Conservation (phyloP, 2,888 invertebrate genomes). For the Gari tellinella region DNA sequence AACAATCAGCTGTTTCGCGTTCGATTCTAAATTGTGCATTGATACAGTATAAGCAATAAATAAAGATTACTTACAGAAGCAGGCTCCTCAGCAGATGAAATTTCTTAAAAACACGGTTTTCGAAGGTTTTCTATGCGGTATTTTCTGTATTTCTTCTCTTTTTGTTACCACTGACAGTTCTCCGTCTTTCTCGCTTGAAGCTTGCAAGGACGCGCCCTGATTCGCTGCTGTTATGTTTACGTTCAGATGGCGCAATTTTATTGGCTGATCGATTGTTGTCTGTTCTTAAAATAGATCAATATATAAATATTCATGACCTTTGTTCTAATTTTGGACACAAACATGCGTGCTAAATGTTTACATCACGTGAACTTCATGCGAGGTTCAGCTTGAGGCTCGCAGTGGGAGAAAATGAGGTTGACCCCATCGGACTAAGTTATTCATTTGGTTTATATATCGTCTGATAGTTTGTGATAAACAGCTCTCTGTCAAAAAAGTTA, state of each 20-base stretch:
- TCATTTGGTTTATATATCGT: no score
- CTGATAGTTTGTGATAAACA: no score
- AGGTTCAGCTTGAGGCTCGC: no score
- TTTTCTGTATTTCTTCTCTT: slow-evolving; percentile 1
- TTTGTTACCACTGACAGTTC: not conserved
- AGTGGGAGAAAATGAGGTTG: no score
- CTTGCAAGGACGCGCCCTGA: slow-evolving; percentile 46
- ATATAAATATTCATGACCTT: slow-evolving; percentile 73
- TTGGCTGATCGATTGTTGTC: slow-evolving; percentile 59
- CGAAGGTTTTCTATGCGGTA: slow-evolving; percentile 5
- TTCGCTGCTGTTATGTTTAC: slow-evolving; percentile 65
- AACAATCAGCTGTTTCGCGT: slow-evolving; percentile 46
- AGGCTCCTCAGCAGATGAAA: slow-evolving; percentile 20
- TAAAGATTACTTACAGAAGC: slow-evolving; percentile 2
- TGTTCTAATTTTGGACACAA: slow-evolving; percentile 36
- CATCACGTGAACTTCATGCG: slow-evolving; percentile 38
- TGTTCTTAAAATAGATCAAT: slow-evolving; percentile 59
- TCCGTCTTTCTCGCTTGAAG: slow-evolving; percentile 7
- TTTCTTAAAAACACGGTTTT: no score
- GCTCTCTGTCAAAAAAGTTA: no score
- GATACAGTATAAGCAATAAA: no score
- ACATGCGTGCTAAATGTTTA: slow-evolving; percentile 30
- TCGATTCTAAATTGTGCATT: slow-evolving; percentile 4
- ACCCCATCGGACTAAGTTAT: no score
- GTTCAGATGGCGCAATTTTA: slow-evolving; percentile 60